Conservation (phyloP, 2,888 invertebrate species). For the Mythimna pallens region DNA sequence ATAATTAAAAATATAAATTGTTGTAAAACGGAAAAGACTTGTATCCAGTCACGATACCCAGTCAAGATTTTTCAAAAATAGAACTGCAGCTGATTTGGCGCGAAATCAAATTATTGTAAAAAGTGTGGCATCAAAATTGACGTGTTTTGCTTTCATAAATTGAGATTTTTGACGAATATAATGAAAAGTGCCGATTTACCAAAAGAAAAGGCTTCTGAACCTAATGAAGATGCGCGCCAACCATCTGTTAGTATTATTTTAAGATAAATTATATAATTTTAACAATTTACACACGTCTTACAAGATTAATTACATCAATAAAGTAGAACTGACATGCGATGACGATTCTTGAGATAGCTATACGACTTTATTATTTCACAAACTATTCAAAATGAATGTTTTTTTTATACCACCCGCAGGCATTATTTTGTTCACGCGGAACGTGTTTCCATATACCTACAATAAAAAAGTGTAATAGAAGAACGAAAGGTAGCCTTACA, state of each 20-base stretch:
- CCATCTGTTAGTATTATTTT: constrained; percentile 59
- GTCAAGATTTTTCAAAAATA: background rate
- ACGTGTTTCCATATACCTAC: constrained; percentile 28
- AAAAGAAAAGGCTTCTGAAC: constrained; percentile 78
- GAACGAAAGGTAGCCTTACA: background rate
- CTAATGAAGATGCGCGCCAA: constrained; percentile 80
- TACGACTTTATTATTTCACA: background rate
- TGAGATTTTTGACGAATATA: constrained; percentile 28
- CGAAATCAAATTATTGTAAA: constrained; percentile 45
- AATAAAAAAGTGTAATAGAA: background rate
- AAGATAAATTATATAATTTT: background rate
- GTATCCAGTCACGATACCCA: constrained; percentile 33
- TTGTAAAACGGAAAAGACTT: constrained; percentile 31
- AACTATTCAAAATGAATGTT: background rate
- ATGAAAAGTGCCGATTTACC: constrained; percentile 80
- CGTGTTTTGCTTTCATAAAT: constrained; percentile 24
- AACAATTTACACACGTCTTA: background rate
- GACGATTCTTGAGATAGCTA: background rate
- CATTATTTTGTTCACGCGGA: background rate
- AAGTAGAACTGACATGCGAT: background rate
- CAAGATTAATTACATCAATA: background rate
- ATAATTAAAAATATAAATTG: background rate
- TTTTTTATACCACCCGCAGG: constrained; percentile 3
- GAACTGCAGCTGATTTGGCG: constrained; percentile 50
- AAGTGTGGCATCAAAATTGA: constrained; percentile 17